Evolutionary conservation across 2,797 vertebrate species (phyloP).

Genomic region (Kryptolebias ocellatus): DNA sequence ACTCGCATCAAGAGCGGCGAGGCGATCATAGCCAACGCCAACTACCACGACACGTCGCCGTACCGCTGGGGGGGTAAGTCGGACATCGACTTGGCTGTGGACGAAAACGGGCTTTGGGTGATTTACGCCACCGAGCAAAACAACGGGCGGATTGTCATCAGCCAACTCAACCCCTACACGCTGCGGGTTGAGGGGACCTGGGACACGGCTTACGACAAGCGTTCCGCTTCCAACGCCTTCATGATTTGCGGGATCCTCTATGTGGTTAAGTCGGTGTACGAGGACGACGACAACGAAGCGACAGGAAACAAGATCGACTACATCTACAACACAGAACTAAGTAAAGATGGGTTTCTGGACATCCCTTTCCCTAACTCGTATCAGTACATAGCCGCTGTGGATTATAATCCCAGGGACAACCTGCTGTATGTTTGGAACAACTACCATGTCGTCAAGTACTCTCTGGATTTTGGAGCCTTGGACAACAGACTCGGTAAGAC

Average conservation of each 20-base stretch:
- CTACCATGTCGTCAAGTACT: slow-evolving; percentile 97
- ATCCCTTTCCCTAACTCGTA: slow-evolving; percentile 98
- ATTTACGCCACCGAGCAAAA: slow-evolving; percentile 99
- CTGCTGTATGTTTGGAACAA: slow-evolving; percentile 99
- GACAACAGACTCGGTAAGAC: slow-evolving; percentile 93
- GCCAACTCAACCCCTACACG: slow-evolving; percentile 97
- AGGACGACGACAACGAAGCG: slow-evolving; percentile 98
- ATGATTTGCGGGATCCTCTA: slow-evolving; percentile 99
- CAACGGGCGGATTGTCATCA: slow-evolving; percentile 96
- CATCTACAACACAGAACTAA: slow-evolving; percentile 97
- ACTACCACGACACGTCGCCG: slow-evolving; percentile 98
- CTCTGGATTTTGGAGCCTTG: slow-evolving; percentile 94
- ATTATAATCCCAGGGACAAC: slow-evolving; percentile 99
- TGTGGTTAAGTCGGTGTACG: slow-evolving; percentile 96
- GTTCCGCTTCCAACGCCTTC: slow-evolving; percentile 97
- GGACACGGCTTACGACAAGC: slow-evolving; percentile 98
- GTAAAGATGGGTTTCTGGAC: slow-evolving; percentile 94
- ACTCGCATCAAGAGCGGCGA: slow-evolving; percentile 98
- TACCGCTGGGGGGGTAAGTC: slow-evolving; percentile 99
- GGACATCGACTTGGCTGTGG: slow-evolving; percentile 96
- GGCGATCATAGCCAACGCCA: slow-evolving; percentile 96
- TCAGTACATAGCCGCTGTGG: slow-evolving; percentile 98
- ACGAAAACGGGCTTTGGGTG: slow-evolving; percentile 98
- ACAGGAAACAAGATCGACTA: slow-evolving; percentile 99
- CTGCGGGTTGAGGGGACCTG: slow-evolving; percentile 95